phyloP scores from a whole-genome alignment of 1,140 invertebrate genomes.

The Lepidotrigona ventralis region DNA sequence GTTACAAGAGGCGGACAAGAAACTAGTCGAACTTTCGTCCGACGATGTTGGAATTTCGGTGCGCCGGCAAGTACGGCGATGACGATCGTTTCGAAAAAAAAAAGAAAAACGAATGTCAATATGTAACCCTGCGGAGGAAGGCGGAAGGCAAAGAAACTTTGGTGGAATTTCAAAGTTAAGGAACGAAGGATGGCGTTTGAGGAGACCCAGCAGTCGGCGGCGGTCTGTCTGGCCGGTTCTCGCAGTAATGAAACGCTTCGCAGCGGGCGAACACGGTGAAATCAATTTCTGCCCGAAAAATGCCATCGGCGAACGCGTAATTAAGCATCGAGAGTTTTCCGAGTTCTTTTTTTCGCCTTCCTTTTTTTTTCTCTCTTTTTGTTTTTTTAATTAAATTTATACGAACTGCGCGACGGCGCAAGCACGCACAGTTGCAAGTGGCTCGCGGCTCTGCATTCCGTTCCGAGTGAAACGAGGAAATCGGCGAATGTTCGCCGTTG shows the following conservation, averaged over 20 bases:
- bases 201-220: not conserved
- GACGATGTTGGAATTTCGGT: not conserved
- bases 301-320: slow-evolving; percentile 1
- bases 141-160: not conserved
- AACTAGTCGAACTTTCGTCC: slow-evolving; percentile 7
- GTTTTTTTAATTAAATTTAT: slow-evolving; percentile 23
- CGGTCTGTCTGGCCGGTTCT: not conserved
- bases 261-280: not conserved
- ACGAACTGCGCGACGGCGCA: too few species aligned
- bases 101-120: slow-evolving; percentile 29
- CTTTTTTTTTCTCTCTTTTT: not conserved
- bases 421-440: not conserved
- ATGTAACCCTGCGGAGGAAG: not conserved
- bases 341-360: not conserved
- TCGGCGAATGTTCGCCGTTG: not conserved
- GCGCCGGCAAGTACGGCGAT: not conserved
- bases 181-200: not conserved
- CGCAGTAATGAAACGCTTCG: slow-evolving; percentile 13
- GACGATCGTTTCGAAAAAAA: slow-evolving; percentile 27
- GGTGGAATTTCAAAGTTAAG: slow-evolving; percentile 1
- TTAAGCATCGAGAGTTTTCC: not conserved
- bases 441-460: not conserved
- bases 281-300: slow-evolving; percentile 4
- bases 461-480: not conserved
- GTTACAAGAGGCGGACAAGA: not conserved